Evolutionary conservation across 2,888 invertebrate genomes (phyloP), one percentile per base, ranked within the genome.

Genomic region (Bibio marci): DNA sequence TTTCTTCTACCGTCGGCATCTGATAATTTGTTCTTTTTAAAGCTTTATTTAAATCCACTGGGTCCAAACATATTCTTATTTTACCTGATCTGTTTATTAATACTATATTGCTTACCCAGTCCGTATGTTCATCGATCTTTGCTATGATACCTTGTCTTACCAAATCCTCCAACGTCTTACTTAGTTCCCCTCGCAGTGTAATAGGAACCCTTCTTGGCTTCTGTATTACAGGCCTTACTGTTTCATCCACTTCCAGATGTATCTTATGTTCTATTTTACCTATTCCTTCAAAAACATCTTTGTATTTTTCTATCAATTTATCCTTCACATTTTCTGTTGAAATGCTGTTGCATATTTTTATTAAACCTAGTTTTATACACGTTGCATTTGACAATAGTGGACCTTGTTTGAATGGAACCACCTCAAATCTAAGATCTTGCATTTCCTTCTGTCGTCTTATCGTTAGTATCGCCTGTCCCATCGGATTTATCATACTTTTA

Each of bases 1-100:
- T 25, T 35, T 47, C 46, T 37, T 52, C 44, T 39, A 49, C 22
- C 43, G 46, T 45, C 27, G 47, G 43, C 14, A 49, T 48, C 35
- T 41, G 39, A 43, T 45, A 43, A 43, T 48, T 41, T 38, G 47
- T 37, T 41, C 40, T 13, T 41, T 42, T 38, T 34, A 47, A 43
- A 41, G 39, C 39, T 43, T 48, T 46, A 42, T 47, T 50, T 32
- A 46, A 38, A 34, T 50, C 41, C 19, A 43, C 32, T 5, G 52
- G 50, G 30, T 52, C 50, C 28, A 53, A 37, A 42, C 52, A 52
- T 12, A 53, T 18, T 28, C 52, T 35, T 7, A 52, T 25, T 15
- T 41, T 41, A 44, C 50, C 43, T 18, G 45, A 43, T 41, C 52
- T 52, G 38, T 50, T 48, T 10, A 49, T 48, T 27, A 50, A 46